Conservation (phyloP, 2,888 invertebrate species). For the Ophion slaviceki region DNA sequence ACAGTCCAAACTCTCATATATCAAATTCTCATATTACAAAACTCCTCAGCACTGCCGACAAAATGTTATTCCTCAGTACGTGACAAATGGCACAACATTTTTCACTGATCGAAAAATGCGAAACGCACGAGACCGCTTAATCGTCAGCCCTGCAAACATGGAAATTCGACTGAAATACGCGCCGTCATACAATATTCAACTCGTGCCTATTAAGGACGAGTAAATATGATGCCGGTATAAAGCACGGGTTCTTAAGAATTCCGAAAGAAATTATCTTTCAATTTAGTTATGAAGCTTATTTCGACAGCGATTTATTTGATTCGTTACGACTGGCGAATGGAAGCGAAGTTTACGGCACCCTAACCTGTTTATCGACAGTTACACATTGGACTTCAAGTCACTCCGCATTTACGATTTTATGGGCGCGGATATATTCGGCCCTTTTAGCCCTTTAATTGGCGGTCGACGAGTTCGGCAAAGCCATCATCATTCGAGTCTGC, state of each 20-base stretch:
- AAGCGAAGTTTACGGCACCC: too few relatives aligned
- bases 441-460: constrained; percentile 77
- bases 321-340: too few relatives aligned
- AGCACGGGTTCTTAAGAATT: too few relatives aligned
- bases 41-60: background rate
- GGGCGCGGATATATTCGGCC: constrained; percentile 68
- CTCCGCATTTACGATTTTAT: background rate
- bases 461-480: constrained; percentile 70
- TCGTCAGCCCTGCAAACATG: background rate
- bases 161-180: too few relatives aligned
- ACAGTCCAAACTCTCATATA: constrained; percentile 13
- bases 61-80: background rate
- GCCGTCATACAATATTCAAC: too few relatives aligned
- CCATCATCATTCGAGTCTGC: constrained; percentile 39
- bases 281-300: too few relatives aligned
- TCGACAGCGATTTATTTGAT: too few relatives aligned
- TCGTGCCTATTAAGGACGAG: too few relatives aligned
- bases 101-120: too few relatives aligned
- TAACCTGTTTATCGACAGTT: background rate
- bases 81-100: too few relatives aligned
- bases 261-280: too few relatives aligned
- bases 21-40: background rate
- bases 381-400: background rate
- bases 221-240: too few relatives aligned
- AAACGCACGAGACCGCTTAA: background rate